Base-by-base conservation (phyloP, 2,888 invertebrate species). In the Oscheius onirici region DNA sequence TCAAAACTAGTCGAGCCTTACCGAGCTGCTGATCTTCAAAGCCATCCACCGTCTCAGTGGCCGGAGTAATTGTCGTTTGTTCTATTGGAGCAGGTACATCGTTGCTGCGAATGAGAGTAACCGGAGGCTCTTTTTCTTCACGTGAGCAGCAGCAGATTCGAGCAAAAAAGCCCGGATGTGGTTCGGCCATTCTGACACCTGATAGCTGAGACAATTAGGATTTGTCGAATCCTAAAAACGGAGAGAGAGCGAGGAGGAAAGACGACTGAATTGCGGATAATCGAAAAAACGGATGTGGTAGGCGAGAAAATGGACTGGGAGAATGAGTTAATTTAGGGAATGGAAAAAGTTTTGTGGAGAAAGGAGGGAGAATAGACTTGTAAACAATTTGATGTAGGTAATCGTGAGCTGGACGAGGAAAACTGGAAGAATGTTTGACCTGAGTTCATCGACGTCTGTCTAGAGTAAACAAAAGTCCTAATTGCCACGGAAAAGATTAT, bases 1-100 rank as follows among this genome's bases (percentile, higher is more conserved):
- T 61, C 17, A 3, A 13, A 17, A 6, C 5, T 34, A 24, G 40
- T 8, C 11, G 10, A 8, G n/a, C 10, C 57, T 28, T n/a, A 69
- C 69, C 58, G 15, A 44, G 34, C 17, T 43, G 2, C 11, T 41
- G 26, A 22, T 69, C 69, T 20, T 44, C 58, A 11, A 60, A 28
- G 13, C 69, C 69, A 22, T 69, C 69, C 11, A 69, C 69, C 5
- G 69, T 58, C 28, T 69, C 69, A 17, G 15, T 69, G n/a, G 58
- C 69, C 15, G 60, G 40, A 40, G 57, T 49, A 24, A 60, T 69
- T 20, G 63, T 46, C 2, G 63, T 17, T 17, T 49, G 49, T 15
- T 20, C 46, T 1, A 46, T 17, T n/a, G 24, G 5, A 26, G 15
- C 46, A n/a, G 24, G 46, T n/a, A 63, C n/a, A 15, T 63, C 63